These are phyloP conservation scores for Micrastur ruficollis DNA, from an alignment of 2,797 vertebrate species.

Conservation along the genomic window DNA sequence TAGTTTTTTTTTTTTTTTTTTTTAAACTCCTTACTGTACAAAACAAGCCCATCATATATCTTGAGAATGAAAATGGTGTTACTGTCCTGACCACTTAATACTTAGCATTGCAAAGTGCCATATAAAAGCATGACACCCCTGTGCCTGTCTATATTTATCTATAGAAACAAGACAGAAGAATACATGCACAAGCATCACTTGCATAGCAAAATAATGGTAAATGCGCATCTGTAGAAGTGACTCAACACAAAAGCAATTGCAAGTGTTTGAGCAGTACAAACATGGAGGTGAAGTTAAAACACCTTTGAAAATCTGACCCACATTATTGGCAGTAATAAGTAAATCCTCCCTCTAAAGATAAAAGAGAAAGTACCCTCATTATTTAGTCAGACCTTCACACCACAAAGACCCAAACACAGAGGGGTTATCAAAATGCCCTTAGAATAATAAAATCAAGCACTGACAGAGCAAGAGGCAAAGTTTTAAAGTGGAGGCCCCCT, in stretches of 20 bases:
- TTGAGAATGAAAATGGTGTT: neutral
- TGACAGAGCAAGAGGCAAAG: constrained; percentile 46
- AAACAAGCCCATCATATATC: neutral
- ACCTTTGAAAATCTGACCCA: constrained; percentile 57
- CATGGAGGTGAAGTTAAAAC: constrained; percentile 45
- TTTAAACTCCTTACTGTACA: neutral
- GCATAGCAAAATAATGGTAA: constrained; percentile 26
- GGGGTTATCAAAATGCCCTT: constrained; percentile 54
- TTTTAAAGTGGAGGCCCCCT: constrained; percentile 55
- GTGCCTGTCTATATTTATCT: neutral
- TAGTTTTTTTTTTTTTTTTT: neutral
- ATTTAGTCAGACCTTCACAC: constrained; percentile 43
- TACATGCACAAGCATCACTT: neutral
- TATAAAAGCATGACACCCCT: constrained; percentile 11
- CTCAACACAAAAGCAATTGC: constrained; percentile 38
- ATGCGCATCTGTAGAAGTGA: constrained; percentile 15
- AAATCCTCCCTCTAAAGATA: constrained; percentile 58
- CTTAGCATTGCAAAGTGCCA: neutral
- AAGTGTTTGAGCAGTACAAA: constrained; percentile 49
- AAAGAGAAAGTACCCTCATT: constrained; percentile 61
- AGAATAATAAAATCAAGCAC: constrained; percentile 46
- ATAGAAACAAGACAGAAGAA: neutral
- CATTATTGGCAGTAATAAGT: constrained; percentile 52
- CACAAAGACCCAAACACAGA: constrained; percentile 37
- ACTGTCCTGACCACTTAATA: neutral